These are phyloP conservation scores for Pachyrhynchus sulphureomaculatus DNA, from an alignment of 1,140 invertebrate genomes.

Conservation along the genomic window DNA sequence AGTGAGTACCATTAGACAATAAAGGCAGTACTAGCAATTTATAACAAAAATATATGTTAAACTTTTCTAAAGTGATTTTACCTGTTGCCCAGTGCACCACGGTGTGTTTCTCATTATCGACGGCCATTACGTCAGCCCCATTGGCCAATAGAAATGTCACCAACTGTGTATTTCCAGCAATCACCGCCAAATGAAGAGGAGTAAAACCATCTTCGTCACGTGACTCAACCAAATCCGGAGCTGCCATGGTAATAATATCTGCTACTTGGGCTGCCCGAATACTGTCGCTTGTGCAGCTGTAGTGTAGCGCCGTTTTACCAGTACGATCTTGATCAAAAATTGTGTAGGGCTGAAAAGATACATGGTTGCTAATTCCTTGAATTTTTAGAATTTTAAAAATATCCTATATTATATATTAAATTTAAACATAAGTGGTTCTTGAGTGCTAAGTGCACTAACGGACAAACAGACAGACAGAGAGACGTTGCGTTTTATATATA, in stretches of 20 bases:
- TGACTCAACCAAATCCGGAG: constrained; percentile 75
- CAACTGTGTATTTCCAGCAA: constrained; percentile 82
- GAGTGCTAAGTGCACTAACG: too few relatives aligned
- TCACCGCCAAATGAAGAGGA: constrained; percentile 88
- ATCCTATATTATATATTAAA: too few relatives aligned
- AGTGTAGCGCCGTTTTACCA: constrained; percentile 87
- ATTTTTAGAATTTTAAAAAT: too few relatives aligned
- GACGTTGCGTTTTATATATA: too few relatives aligned
- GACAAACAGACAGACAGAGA: too few relatives aligned
- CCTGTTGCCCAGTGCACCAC: constrained; percentile 98
- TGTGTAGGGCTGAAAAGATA: constrained; percentile 58
- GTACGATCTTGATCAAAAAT: constrained; percentile 73
- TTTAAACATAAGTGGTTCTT: too few relatives aligned
- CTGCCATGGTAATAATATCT: constrained; percentile 71
- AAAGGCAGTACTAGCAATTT: too few relatives aligned
- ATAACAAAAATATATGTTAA: too few relatives aligned
- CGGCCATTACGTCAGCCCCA: constrained; percentile 82
- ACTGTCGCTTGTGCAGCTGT: constrained; percentile 70
- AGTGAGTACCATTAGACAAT: too few relatives aligned
- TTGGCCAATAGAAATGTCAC: constrained; percentile 78
- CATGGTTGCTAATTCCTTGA: too few relatives aligned
- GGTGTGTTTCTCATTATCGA: constrained; percentile 92
- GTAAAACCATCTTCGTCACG: constrained; percentile 93
- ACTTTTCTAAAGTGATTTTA: too few relatives aligned
- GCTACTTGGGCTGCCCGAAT: constrained; percentile 57